Conservation (phyloP, 2,888 invertebrate genomes). For the Melipona bicolor region DNA sequence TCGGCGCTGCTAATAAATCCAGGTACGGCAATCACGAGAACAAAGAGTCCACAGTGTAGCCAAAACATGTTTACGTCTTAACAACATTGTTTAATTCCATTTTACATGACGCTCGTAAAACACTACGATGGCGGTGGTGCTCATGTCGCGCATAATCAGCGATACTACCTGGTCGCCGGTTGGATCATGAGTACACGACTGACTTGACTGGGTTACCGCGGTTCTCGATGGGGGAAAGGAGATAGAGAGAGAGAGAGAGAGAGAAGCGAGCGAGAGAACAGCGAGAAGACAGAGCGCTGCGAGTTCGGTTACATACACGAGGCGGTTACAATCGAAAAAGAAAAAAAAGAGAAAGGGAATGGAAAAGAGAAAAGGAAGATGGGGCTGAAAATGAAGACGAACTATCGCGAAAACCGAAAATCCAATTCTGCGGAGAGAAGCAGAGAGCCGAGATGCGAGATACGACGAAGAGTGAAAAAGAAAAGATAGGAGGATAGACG, state of each 20-base stretch:
- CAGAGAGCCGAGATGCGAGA: background rate
- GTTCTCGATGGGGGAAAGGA: conserved; percentile 43
- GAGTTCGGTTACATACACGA: too few relatives aligned
- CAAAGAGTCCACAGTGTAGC: conserved; percentile 83
- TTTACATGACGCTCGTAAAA: conserved; percentile 81
- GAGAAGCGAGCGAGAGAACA: conserved; percentile 2
- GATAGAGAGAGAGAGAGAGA: conserved; percentile 12
- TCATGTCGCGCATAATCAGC: conserved; percentile 79
- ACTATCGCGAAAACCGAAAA: too few relatives aligned
- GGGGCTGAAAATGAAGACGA: too few relatives aligned
- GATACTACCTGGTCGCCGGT: conserved; percentile 77
- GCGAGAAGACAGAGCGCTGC: background rate
- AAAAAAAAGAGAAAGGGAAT: too few relatives aligned
- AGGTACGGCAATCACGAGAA: conserved; percentile 83
- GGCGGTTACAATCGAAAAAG: too few relatives aligned
- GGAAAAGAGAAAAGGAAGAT: too few relatives aligned
- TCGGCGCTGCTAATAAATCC: conserved; percentile 83
- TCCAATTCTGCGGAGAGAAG: too few relatives aligned
- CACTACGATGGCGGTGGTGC: conserved; percentile 75
- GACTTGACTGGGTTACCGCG: conserved; percentile 56
- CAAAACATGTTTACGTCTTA: conserved; percentile 84
- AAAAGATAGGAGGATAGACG: background rate
- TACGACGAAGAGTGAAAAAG: background rate
- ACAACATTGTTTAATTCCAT: conserved; percentile 84
- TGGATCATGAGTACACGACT: conserved; percentile 72